Percentiles rank a stretch among this genome's conserved stretches.
phyloP scores from a whole-genome alignment of 2,113 vertebrate genomes.

The Sorex araneus region DNA sequence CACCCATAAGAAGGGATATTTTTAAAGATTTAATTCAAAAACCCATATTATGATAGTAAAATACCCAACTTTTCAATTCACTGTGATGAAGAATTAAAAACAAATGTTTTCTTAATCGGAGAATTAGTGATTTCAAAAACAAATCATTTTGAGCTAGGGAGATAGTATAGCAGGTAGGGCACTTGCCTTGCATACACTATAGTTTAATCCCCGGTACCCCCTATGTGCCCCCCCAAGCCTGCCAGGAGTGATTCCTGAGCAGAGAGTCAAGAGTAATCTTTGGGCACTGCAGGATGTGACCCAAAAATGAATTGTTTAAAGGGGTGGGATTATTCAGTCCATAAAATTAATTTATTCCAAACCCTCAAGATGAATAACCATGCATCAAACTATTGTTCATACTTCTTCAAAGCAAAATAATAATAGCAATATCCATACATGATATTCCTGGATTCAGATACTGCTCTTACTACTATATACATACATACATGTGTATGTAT shows the following conservation, averaged over 20 bases:
- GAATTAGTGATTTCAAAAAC: no score
- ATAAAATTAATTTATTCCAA: constrained; percentile 51
- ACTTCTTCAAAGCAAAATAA: constrained; percentile 52
- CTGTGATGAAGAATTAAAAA: background rate
- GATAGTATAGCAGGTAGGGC: no score
- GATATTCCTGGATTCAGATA: constrained; percentile 1
- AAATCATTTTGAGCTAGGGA: no score
- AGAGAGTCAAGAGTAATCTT: no score
- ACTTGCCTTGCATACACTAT: no score
- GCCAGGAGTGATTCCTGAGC: no score
- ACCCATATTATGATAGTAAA: constrained; percentile 38
- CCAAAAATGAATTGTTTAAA: background rate
- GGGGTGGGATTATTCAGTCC: background rate
- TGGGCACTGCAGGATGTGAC: no score
- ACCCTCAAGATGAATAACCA: background rate
- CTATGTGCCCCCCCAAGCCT: no score
- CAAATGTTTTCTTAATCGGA: no score
- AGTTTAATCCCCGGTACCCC: no score
- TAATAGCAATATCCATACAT: background rate
- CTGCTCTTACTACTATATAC: constrained; percentile 27
- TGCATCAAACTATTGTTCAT: constrained; percentile 1
- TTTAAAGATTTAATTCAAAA: background rate
- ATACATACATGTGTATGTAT: no score
- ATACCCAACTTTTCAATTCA: background rate
- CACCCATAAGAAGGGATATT: background rate